Evolutionary conservation across 2,113 vertebrate species (phyloP).

Genomic region (Poecile atricapillus): DNA sequence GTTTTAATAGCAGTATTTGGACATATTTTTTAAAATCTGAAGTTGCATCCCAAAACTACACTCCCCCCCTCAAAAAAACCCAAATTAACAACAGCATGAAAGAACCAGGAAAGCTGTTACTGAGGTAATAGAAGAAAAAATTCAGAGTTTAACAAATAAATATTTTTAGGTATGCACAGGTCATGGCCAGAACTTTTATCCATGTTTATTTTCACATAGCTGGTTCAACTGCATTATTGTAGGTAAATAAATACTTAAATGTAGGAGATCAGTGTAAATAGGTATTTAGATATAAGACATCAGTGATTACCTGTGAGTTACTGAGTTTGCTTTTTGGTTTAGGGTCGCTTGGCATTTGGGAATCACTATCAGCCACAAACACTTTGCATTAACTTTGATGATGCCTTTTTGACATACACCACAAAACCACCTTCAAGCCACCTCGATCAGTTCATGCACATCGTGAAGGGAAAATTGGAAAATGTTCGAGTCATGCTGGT

Average conservation of each 20-base stretch:
- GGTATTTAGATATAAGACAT: neutral
- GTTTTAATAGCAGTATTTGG: neutral
- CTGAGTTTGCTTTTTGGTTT: neutral
- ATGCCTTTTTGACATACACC: conserved; percentile 93
- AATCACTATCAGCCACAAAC: conserved; percentile 97
- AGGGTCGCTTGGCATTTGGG: conserved; percentile 96
- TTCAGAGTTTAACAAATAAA: neutral
- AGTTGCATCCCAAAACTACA: neutral
- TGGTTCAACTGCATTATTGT: neutral
- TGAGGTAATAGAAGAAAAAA: neutral
- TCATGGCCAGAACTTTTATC: neutral
- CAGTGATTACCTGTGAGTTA: neutral
- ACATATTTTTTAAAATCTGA: neutral
- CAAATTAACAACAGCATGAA: neutral
- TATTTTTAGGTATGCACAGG: neutral
- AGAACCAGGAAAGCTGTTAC: neutral
- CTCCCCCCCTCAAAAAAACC: neutral
- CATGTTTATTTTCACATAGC: neutral
- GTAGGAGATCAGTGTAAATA: neutral
- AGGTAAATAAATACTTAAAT: neutral
- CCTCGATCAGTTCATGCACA: conserved; percentile 98
- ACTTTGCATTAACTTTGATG: conserved; percentile 94
- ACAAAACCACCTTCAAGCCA: conserved; percentile 99
- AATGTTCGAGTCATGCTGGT: conserved; percentile 98
- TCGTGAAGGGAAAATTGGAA: conserved; percentile 94